Percentiles rank a stretch among this genome's conserved stretches.
phyloP scores from a whole-genome alignment of 1,140 invertebrate genomes.

The Charaxes varanes region DNA sequence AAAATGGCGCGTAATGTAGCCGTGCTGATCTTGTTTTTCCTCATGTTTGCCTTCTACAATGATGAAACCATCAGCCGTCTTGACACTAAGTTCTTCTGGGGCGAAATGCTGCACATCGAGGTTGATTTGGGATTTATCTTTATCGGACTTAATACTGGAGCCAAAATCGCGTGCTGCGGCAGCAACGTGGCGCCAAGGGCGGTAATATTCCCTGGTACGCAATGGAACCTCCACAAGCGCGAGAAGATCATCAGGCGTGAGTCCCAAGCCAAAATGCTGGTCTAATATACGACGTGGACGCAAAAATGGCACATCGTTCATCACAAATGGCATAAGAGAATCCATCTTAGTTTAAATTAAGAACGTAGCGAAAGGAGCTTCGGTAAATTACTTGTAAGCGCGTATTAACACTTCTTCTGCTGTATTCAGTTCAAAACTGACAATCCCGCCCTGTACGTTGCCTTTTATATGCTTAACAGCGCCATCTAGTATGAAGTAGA shows the following conservation, averaged over 20 bases:
- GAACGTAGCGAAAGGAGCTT: neutral
- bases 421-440: conserved; percentile 26
- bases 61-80: conserved; percentile 22
- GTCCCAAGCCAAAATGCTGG: conserved; percentile 75
- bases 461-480: conserved; percentile 35
- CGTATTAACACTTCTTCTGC: neutral
- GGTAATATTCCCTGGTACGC: conserved; percentile 53
- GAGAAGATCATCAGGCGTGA: conserved; percentile 74
- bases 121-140: conserved; percentile 24
- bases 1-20: conserved; percentile 24
- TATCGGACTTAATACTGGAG: conserved; percentile 20
- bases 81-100: conserved; percentile 24
- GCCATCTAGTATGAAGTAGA: conserved; percentile 56
- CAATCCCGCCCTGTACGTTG: neutral
- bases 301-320: conserved; percentile 32
- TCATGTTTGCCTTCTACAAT: conserved; percentile 27
- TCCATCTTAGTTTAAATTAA: conserved; percentile 1
- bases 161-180: conserved; percentile 26
- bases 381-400: conserved; percentile 7
- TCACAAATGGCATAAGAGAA: conserved; percentile 41
- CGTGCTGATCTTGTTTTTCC: conserved; percentile 27
- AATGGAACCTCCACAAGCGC: conserved; percentile 40
- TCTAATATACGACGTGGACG: conserved; percentile 73
- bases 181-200: conserved; percentile 70
- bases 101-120: conserved; percentile 25